Percentiles rank a stretch among this genome's conserved stretches.
Evolutionary conservation across 2,888 invertebrate genomes (phyloP).

Genomic region (Perizoma flavofasciatum): DNA sequence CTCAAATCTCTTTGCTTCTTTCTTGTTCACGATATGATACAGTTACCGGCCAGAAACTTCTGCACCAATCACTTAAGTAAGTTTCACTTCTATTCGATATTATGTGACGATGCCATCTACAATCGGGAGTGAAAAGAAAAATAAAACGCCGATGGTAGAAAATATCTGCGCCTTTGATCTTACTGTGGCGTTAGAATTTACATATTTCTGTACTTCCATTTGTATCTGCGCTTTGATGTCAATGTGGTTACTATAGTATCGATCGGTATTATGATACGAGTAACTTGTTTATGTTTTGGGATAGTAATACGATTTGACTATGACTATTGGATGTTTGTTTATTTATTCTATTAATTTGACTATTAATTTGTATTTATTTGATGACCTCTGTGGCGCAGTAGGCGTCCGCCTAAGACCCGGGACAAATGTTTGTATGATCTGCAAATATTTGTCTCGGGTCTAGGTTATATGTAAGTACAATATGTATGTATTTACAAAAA

Average conservation of each 20-base stretch:
- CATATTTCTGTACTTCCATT: slow-evolving; percentile 74
- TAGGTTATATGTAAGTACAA: too few species aligned
- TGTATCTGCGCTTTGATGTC: slow-evolving; percentile 75
- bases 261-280: slow-evolving; percentile 49
- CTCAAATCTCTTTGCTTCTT: too few species aligned
- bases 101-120: slow-evolving; percentile 7
- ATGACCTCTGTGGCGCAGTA: too few species aligned
- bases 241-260: slow-evolving; percentile 57
- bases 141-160: slow-evolving; percentile 44
- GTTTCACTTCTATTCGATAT: slow-evolving; percentile 17
- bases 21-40: too few species aligned
- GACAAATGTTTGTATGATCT: too few species aligned
- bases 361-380: too few species aligned
- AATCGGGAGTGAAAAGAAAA: slow-evolving; percentile 48
- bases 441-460: too few species aligned
- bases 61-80: neutral
- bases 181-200: slow-evolving; percentile 74
- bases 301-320: slow-evolving; percentile 1
- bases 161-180: slow-evolving; percentile 73
- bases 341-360: neutral
- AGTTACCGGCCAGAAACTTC: too few species aligned
- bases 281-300: slow-evolving; percentile 15
- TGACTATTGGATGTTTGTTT: neutral
- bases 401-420: too few species aligned
- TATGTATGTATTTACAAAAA: too few species aligned